Evolutionary conservation across 2,797 vertebrate genomes (phyloP), one percentile per base, ranked within the genome.

Genomic region (Hyperoplus immaculatus): DNA sequence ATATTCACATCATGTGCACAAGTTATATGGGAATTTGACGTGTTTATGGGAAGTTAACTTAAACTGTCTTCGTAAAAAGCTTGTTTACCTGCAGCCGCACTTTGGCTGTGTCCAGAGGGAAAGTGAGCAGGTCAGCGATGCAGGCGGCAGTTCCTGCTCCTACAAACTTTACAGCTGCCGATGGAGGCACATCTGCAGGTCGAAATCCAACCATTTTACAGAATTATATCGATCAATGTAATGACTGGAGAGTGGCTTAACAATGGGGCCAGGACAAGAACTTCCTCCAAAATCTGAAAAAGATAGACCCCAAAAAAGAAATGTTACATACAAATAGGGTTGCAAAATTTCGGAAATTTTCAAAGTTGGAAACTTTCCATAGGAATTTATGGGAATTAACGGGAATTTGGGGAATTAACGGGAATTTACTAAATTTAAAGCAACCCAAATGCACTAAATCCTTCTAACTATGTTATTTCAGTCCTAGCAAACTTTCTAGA

Each of bases 21-120:
- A 29, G 10, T 29, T 75, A 18, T 60, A 64, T 10, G 3, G 1
- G 42, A 49, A 65, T 59, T n/a, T 21, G 9, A 46, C 10, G 16
- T 36, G 12, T 36, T 49, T 13, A 39, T 54, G 5, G 8, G 1
- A 55, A 50, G 16, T 47, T 8, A 42, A 41, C 4, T 41, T 61
- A 12, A 8, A 53, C 29, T 29, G 29, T 53, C 2, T 57, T 49
- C 10, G 6, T 41, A 57, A n/a, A 39, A 46, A 45, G 10, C 16
- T 43, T 45, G 11, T 64, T 36, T 85, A 97, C 97, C 96, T 98
- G 97, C 54, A 97, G 93, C 57, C 96, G 87, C 83, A 97, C 97
- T 96, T 98, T 97, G 11, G 97, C 97, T 0, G 97, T 98, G 87
- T 97, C 97, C 85, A 97, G 85, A 11, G 97, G 97, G 86, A 97